phyloP scores from a whole-genome alignment of 2,113 vertebrate species.

The Sapajus apella region DNA sequence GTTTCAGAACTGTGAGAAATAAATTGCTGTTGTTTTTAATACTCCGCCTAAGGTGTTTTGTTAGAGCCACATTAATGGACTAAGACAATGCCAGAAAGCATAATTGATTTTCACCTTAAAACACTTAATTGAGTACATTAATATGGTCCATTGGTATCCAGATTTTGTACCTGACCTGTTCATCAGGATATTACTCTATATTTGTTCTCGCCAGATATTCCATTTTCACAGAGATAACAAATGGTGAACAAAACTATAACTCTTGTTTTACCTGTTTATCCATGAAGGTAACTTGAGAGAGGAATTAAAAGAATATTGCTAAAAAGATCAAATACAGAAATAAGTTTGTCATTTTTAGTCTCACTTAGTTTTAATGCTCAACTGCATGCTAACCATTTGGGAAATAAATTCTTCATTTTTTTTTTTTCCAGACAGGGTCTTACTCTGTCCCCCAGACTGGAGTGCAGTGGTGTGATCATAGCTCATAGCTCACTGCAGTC shows the following conservation, averaged over 20 bases:
- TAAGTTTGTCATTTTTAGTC: neutral
- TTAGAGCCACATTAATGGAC: neutral
- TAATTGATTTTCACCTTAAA: slow-evolving; percentile 48
- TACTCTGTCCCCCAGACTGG: too few relatives aligned
- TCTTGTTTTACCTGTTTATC: neutral
- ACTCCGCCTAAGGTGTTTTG: neutral
- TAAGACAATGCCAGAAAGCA: neutral
- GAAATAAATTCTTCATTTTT: too few relatives aligned
- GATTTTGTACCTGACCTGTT: neutral
- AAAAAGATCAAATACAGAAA: slow-evolving; percentile 32
- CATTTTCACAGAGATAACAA: slow-evolving; percentile 32
- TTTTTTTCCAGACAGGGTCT: too few relatives aligned
- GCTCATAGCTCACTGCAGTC: too few relatives aligned
- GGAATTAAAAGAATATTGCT: neutral
- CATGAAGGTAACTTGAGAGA: neutral
- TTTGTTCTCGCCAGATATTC: neutral
- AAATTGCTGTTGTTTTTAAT: neutral
- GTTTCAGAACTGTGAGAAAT: neutral
- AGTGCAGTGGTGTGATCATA: too few relatives aligned
- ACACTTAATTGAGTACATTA: slow-evolving; percentile 29
- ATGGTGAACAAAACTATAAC: neutral
- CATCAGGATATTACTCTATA: neutral
- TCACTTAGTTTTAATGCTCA: slow-evolving; percentile 40
- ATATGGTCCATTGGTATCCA: neutral
- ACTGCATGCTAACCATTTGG: neutral